Percentiles rank a stretch among this genome's conserved stretches.
phyloP scores from a whole-genome alignment of 2,888 invertebrate genomes.

The Miltochrista miniata region DNA sequence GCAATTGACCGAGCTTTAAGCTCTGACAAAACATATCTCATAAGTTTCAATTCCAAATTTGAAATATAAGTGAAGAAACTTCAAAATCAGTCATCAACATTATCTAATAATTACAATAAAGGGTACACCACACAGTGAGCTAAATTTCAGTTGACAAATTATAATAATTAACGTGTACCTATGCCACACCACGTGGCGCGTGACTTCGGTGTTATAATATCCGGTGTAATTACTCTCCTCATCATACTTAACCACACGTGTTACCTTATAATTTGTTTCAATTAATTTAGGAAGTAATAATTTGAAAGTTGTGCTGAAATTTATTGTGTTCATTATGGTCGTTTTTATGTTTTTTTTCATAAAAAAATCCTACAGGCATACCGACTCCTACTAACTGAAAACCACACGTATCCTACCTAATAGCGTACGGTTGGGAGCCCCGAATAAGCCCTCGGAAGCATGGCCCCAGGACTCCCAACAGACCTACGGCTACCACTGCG shows the following conservation, averaged over 20 bases:
- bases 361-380: too few relatives aligned
- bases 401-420: too few relatives aligned
- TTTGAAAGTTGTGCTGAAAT: too few relatives aligned
- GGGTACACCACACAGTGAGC: neutral
- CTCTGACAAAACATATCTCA: neutral
- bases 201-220: neutral
- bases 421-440: too few relatives aligned
- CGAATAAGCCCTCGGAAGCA: too few relatives aligned
- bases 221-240: neutral
- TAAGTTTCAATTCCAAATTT: neutral
- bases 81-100: neutral
- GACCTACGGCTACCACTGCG: too few relatives aligned
- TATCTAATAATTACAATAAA: neutral
- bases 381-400: too few relatives aligned
- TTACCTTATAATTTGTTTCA: neutral
- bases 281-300: too few relatives aligned
- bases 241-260: neutral
- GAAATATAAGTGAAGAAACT: neutral
- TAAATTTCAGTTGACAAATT: neutral
- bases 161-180: neutral
- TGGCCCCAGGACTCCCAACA: too few relatives aligned
- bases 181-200: neutral
- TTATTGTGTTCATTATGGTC: too few relatives aligned
- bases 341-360: too few relatives aligned
- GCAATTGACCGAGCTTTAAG: too few relatives aligned